Conservation (phyloP, 2,797 vertebrate genomes). For the Clarias platycephalus region DNA sequence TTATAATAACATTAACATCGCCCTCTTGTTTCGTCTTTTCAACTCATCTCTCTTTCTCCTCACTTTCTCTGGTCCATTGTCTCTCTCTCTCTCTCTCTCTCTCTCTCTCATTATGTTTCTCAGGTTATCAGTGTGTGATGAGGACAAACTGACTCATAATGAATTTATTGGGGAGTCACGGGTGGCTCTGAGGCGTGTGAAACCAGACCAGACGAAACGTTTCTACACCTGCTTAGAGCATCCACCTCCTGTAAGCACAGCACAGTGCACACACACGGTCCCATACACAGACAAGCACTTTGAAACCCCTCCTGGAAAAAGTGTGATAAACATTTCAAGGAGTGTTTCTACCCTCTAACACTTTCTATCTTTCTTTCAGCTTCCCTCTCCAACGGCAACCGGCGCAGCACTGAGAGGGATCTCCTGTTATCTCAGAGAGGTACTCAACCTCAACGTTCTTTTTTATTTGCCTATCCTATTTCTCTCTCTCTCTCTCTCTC, state of each 20-base stretch:
- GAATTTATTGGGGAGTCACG: constrained; percentile 86
- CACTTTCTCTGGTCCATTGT: background rate
- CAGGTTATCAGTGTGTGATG: constrained; percentile 87
- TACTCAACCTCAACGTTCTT: constrained; percentile 56
- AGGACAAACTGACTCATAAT: constrained; percentile 88
- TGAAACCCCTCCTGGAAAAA: constrained; percentile 21
- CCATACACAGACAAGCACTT: constrained; percentile 23
- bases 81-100: constrained; percentile 9
- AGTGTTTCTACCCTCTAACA: constrained; percentile 19
- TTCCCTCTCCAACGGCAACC: constrained; percentile 85
- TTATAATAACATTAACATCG: constrained; percentile 21
- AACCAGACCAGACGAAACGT: constrained; percentile 79
- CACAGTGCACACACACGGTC: constrained; percentile 10
- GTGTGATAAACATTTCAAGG: constrained; percentile 19
- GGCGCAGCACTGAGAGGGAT: constrained; percentile 84
- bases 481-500: background rate
- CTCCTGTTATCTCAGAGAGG: constrained; percentile 88
- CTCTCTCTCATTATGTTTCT: constrained; percentile 15
- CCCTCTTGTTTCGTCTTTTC: constrained; percentile 9
- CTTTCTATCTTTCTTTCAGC: constrained; percentile 61
- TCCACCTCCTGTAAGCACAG: constrained; percentile 76
- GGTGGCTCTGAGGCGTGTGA: constrained; percentile 81
- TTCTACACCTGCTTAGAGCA: constrained; percentile 86
- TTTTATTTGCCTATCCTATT: background rate
- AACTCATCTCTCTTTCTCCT: constrained; percentile 3